These are phyloP conservation scores for Melanotaenia pygmaea DNA, from an alignment of 2,797 vertebrate species.

Conservation along the genomic window DNA sequence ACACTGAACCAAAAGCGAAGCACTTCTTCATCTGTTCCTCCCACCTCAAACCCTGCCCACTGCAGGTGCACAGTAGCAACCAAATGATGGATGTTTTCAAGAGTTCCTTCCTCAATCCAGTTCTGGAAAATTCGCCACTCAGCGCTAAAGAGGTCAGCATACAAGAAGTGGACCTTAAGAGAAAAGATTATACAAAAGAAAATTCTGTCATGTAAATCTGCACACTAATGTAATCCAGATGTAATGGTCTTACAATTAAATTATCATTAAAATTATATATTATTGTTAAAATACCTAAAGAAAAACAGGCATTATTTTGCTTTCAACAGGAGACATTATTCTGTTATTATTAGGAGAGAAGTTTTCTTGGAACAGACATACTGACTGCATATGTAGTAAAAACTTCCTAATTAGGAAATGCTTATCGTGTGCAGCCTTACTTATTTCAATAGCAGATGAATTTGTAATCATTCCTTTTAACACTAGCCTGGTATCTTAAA, in stretches of 20 bases:
- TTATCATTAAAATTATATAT: background rate
- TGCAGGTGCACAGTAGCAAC: conserved; percentile 81
- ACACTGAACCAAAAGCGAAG: conserved; percentile 85
- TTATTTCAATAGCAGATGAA: background rate
- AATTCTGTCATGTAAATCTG: background rate
- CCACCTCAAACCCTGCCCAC: conserved; percentile 85
- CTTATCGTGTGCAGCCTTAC: background rate
- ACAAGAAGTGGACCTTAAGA: conserved; percentile 80
- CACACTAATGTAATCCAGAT: background rate
- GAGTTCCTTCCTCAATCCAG: conserved; percentile 78
- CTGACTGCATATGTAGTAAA: background rate
- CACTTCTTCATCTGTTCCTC: conserved; percentile 76
- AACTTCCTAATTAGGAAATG: background rate
- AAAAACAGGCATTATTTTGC: background rate
- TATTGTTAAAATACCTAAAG: background rate
- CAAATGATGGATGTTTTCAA: conserved; percentile 77
- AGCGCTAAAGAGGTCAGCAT: conserved; percentile 81
- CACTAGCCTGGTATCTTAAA: background rate
- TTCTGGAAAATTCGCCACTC: conserved; percentile 85
- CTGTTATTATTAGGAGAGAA: background rate
- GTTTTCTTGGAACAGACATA: background rate
- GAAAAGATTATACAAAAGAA: conserved; percentile 16
- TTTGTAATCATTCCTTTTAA: background rate
- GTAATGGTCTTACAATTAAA: background rate
- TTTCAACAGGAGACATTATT: background rate